These are phyloP conservation scores for Drosophila gunungcola DNA, from an alignment of 1,140 invertebrate species.

Conservation along the genomic window DNA sequence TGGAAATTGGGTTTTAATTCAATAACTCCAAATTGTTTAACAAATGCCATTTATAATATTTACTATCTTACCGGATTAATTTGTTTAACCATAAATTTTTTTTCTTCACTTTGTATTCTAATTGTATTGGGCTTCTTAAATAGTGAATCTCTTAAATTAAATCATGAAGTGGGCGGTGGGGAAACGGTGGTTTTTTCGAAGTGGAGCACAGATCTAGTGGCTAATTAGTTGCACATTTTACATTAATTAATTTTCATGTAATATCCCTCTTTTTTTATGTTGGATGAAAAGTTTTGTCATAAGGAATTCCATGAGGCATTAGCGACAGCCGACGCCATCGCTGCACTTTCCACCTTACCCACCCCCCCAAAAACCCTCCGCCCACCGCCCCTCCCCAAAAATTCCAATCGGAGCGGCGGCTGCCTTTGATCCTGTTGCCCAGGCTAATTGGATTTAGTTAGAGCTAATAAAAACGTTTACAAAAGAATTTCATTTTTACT, in stretches of 20 bases:
- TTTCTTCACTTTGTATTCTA: too few species aligned
- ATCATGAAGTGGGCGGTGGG: not conserved
- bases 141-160: not conserved
- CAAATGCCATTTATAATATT: too few species aligned
- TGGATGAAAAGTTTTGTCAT: slow-evolving; percentile 52
- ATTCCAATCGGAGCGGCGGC: slow-evolving; percentile 5
- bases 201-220: slow-evolving; percentile 16
- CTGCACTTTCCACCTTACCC: slow-evolving; percentile 41
- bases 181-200: not conserved
- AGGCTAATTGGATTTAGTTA: slow-evolving; percentile 75
- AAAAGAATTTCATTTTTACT: slow-evolving; percentile 79
- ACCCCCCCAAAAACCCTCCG: not conserved
- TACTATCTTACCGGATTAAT: too few species aligned
- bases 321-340: slow-evolving; percentile 56
- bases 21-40: too few species aligned
- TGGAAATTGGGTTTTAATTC: too few species aligned
- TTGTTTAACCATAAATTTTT: too few species aligned
- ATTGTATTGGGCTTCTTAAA: too few species aligned
- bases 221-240: slow-evolving; percentile 83
- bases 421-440: slow-evolving; percentile 65
- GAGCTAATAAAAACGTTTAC: slow-evolving; percentile 76
- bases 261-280: slow-evolving; percentile 33
- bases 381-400: slow-evolving; percentile 1
- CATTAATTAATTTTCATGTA: slow-evolving; percentile 80
- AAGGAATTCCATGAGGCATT: slow-evolving; percentile 61